Conservation (phyloP, 1,140 invertebrate species). For the Caenorhabditis briggsae region DNA sequence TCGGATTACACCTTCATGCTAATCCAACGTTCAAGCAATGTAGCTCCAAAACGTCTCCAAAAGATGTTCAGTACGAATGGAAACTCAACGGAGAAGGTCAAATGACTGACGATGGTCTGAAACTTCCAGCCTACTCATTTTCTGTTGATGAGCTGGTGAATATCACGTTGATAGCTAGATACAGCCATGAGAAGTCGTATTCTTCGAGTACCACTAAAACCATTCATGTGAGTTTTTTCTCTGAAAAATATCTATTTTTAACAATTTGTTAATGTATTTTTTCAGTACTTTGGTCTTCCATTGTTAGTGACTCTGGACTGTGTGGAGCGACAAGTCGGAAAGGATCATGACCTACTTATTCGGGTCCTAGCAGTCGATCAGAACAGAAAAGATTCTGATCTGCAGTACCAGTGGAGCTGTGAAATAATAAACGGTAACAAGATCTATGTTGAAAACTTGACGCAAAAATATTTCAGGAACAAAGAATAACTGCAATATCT, state of each 20-base stretch:
- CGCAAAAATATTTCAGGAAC: background rate
- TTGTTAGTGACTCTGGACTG: constrained; percentile 5
- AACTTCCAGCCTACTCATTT: constrained; percentile 29
- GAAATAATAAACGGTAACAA: background rate
- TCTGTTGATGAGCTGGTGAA: constrained; percentile 20
- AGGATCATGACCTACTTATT: constrained; percentile 1
- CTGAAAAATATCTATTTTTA: too few species aligned
- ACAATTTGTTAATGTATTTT: too few species aligned
- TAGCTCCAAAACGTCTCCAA: constrained; percentile 22
- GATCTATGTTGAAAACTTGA: background rate
- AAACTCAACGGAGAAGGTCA: constrained; percentile 25
- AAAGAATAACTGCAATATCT: background rate
- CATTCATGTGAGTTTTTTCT: constrained; percentile 5
- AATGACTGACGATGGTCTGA: background rate
- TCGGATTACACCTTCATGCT: constrained; percentile 10
- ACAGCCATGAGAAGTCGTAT: constrained; percentile 19
- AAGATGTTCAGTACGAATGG: constrained; percentile 41
- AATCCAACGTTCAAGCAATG: constrained; percentile 42
- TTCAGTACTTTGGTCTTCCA: constrained; percentile 43
- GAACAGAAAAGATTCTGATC: background rate
- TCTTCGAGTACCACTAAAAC: constrained; percentile 34
- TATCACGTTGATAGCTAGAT: constrained; percentile 2
- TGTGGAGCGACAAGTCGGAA: constrained; percentile 29
- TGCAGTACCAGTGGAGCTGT: constrained; percentile 31
- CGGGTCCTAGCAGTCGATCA: constrained; percentile 23